A percentile compares a stretch with the other conserved stretches of the same genome.
phyloP scores from a whole-genome alignment of 2,888 invertebrate genomes.

The Ashinkailepas kermadecensis region DNA sequence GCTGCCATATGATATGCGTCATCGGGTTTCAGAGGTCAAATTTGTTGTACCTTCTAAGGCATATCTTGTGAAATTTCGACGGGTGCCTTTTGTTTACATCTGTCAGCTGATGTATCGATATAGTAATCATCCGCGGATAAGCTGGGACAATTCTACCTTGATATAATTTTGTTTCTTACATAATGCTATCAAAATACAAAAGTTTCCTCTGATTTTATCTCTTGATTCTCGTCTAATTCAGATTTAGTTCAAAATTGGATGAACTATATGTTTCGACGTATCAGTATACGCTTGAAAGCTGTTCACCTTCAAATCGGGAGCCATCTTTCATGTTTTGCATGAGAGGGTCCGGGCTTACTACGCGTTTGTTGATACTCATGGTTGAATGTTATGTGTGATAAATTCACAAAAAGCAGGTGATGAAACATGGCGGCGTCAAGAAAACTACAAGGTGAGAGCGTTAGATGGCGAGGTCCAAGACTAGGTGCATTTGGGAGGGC shows the following conservation, averaged over 20 bases:
- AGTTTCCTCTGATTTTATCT: no score
- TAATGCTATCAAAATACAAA: no score
- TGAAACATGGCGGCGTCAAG: constrained; percentile 16
- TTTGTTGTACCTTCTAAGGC: no score
- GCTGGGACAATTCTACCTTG: neutral
- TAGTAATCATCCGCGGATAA: neutral
- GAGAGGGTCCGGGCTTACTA: neutral
- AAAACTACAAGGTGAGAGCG: neutral
- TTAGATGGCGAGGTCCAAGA: neutral
- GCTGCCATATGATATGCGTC: no score
- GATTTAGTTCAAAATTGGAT: neutral
- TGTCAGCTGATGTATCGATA: constrained; percentile 7
- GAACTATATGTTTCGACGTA: neutral
- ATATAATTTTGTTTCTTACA: no score
- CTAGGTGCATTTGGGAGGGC: neutral
- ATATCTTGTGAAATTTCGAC: no score
- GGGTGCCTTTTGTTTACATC: constrained; percentile 1
- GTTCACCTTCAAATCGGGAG: constrained; percentile 7
- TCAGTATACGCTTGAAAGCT: neutral
- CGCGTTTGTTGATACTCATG: constrained; percentile 3
- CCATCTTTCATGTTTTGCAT: constrained; percentile 13
- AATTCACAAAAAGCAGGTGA: neutral
- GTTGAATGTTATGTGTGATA: constrained; percentile 6
- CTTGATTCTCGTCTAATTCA: neutral
- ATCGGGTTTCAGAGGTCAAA: no score